Evolutionary conservation across 1,140 invertebrate species (phyloP), one percentile per base, ranked within the genome.

Genomic region (Augochlora pura): DNA sequence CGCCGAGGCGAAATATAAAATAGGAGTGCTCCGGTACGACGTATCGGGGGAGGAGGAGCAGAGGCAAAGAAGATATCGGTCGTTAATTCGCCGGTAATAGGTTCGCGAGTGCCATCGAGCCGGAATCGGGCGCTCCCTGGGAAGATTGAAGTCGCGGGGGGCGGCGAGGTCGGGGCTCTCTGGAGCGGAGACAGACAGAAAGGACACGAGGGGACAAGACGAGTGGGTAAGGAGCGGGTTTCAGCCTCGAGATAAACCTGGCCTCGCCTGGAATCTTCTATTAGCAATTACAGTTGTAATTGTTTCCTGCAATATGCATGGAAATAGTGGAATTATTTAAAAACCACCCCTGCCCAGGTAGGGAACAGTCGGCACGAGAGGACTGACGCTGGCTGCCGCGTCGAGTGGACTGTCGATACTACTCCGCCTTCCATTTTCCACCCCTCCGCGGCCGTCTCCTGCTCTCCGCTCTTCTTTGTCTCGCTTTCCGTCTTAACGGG

Each of bases 211-310:
- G 73, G 73, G 81, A 46, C 49, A 77, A 77, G 82, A 82, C 32
- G 77, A 72, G 72, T 57, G 70, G 79, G 83, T 85, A 86, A 87
- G 88, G 65, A 86, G 66, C 80, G 84, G 81, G 83, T 90, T 88
- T 85, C 81, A 87, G 83, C 85, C 84, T 88, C 71, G 87, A 91
- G 91, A 93, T 93, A 93, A 93, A 92, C 88, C 90, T 90, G 87
- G 87, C 89, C 90, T 92, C 91, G 91, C 90, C 91, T 92, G 90
- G 91, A 92, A 91, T 93, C 91, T 93, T 93, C 91, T 93, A 93
- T 93, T 93, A 93, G 91, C 92, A 93, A 93, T 93, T 93, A 93
- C 91, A 93, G 88, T 92, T 93, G 92, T 93, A 92, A 93, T 93
- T 93, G 91, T 93, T 93, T 93, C 91, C 91, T 92, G 91, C 91